Percentiles rank a stretch among this genome's conserved stretches.
Conservation (phyloP, 2,113 vertebrate species). For the Nasalis larvatus region DNA sequence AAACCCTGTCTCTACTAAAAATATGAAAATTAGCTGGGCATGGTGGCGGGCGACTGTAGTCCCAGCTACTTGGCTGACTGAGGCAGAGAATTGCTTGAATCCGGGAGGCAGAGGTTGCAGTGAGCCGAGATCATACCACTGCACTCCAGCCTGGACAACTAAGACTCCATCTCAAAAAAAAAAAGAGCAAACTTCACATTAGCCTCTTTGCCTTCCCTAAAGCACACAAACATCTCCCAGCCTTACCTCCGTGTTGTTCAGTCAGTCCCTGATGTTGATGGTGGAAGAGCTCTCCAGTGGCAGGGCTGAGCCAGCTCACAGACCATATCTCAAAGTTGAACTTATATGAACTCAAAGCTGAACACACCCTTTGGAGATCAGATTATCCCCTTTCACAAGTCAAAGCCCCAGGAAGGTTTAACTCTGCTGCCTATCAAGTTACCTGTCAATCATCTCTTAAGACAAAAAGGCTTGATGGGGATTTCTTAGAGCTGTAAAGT, state of each 20-base stretch:
- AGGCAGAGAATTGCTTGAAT: neutral
- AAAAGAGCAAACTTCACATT: neutral
- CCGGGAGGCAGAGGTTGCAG: neutral
- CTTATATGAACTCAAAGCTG: neutral
- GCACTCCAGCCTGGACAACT: neutral
- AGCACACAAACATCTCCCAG: neutral
- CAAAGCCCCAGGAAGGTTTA: neutral
- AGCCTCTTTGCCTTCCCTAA: neutral
- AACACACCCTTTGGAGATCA: neutral
- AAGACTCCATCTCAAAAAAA: neutral
- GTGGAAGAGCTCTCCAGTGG: neutral
- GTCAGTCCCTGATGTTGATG: neutral
- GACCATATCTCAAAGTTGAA: neutral
- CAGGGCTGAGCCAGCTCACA: neutral
- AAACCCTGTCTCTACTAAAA: neutral
- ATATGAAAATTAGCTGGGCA: neutral
- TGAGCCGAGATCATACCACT: neutral
- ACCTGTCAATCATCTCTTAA: neutral
- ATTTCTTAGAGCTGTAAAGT: neutral
- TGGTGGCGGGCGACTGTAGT: neutral
- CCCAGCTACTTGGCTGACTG: neutral
- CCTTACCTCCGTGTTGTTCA: neutral
- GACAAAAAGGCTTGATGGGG: neutral
- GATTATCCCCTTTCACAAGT: neutral
- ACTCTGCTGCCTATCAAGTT: neutral